Conservation (phyloP, 2,888 invertebrate genomes). For the Himalopsyche kuldschensis region DNA sequence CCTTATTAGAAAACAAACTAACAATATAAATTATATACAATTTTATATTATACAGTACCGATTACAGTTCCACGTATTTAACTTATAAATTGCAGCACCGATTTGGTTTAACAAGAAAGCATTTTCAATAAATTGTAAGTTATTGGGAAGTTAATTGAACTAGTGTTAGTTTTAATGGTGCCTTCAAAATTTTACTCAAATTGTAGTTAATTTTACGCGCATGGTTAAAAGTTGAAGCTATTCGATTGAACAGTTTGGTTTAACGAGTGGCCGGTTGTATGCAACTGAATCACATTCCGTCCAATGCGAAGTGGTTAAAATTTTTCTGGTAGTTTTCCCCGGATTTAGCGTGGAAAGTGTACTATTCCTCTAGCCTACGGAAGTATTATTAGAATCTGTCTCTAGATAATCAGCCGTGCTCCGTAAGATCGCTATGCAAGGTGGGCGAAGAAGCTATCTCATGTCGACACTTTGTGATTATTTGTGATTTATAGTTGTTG, state of each 20-base stretch:
- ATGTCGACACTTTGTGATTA: neutral
- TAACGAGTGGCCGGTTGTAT: neutral
- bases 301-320: neutral
- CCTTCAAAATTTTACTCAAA: no score
- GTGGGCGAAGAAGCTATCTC: neutral
- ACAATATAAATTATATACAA: no score
- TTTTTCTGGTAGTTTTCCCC: neutral
- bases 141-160: no score
- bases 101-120: no score
- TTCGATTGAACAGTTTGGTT: neutral
- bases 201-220: no score
- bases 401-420: neutral
- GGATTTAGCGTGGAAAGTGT: neutral
- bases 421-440: neutral
- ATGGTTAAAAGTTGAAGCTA: neutral
- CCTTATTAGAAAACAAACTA: no score
- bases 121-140: no score
- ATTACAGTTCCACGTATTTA: no score
- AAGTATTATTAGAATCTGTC: neutral
- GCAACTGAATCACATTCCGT: neutral
- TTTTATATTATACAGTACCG: no score
- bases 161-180: no score
- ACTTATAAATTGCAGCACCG: no score
- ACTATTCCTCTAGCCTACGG: neutral
- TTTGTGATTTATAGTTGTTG: neutral